Evolutionary conservation across 2,113 vertebrate genomes (phyloP).

Genomic region (Oreocharis arfaki): DNA sequence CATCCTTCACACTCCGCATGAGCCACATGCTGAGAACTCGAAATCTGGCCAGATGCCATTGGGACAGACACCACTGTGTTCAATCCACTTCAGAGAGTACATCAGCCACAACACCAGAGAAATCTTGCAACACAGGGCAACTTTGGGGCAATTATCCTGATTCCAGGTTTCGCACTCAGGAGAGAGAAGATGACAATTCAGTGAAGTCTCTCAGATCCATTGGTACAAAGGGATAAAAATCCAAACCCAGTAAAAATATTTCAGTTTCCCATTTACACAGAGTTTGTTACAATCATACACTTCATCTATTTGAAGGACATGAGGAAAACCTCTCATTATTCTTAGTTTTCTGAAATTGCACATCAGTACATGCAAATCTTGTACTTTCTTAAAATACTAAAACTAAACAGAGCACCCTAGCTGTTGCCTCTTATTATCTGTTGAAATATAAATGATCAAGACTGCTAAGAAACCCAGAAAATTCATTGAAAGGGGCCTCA

Average conservation of each 20-base stretch:
- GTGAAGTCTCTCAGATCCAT: background rate
- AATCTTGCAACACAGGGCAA: background rate
- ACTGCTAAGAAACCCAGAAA: background rate
- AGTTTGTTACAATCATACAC: background rate
- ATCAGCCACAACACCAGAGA: background rate
- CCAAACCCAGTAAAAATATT: background rate
- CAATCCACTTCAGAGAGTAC: background rate
- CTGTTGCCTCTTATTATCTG: background rate
- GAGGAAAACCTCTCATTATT: background rate
- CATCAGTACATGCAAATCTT: background rate
- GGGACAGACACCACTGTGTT: background rate
- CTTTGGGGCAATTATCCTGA: background rate
- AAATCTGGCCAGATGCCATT: background rate
- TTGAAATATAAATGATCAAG: background rate
- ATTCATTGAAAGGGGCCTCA: background rate
- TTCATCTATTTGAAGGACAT: background rate
- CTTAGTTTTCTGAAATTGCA: background rate
- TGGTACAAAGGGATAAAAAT: accelerated
- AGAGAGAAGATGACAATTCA: background rate
- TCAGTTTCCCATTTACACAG: background rate
- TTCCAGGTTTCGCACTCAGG: background rate
- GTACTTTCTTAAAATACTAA: background rate
- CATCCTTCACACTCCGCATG: accelerated
- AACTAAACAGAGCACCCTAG: background rate
- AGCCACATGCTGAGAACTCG: background rate